A percentile compares a stretch with the other conserved stretches of the same genome.
phyloP scores from a whole-genome alignment of 2,797 vertebrate genomes.

The Mormyrus hasselquistii region DNA sequence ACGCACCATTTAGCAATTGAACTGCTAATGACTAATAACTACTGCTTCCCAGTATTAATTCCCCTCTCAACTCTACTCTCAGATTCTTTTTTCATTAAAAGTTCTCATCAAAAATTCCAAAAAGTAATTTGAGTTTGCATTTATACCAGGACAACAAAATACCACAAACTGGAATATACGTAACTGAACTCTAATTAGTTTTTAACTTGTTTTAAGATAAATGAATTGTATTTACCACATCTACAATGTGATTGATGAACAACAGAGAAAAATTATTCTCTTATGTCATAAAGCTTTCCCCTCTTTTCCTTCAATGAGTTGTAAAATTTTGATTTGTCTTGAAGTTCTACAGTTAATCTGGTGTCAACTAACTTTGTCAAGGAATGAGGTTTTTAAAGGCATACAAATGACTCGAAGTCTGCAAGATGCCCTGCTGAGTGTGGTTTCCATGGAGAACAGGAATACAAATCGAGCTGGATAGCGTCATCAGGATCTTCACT shows the following conservation, averaged over 20 bases:
- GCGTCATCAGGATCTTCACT: slow-evolving; percentile 33
- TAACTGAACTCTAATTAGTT: neutral
- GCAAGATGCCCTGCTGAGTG: slow-evolving; percentile 40
- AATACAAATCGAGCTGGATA: slow-evolving; percentile 52
- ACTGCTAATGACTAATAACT: neutral
- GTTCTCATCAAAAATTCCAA: neutral
- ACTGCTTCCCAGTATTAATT: neutral
- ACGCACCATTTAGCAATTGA: neutral
- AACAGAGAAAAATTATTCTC: neutral
- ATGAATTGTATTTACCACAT: neutral
- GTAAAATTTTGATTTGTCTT: neutral
- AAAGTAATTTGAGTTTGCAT: neutral
- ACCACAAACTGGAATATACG: neutral
- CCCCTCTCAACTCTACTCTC: neutral
- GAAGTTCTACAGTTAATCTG: neutral
- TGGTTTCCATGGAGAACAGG: slow-evolving; percentile 45
- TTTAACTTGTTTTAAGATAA: neutral
- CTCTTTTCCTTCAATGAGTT: neutral
- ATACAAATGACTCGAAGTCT: slow-evolving; percentile 37
- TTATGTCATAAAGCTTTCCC: neutral
- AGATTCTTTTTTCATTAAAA: neutral
- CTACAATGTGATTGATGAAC: slow-evolving; percentile 3
- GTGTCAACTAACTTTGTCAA: slow-evolving; percentile 10
- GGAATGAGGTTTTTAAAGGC: slow-evolving; percentile 31
- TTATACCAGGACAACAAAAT: neutral